Evolutionary conservation across 2,888 invertebrate genomes (phyloP), one percentile per base, ranked within the genome.

Genomic region (Dryococelus australis): DNA sequence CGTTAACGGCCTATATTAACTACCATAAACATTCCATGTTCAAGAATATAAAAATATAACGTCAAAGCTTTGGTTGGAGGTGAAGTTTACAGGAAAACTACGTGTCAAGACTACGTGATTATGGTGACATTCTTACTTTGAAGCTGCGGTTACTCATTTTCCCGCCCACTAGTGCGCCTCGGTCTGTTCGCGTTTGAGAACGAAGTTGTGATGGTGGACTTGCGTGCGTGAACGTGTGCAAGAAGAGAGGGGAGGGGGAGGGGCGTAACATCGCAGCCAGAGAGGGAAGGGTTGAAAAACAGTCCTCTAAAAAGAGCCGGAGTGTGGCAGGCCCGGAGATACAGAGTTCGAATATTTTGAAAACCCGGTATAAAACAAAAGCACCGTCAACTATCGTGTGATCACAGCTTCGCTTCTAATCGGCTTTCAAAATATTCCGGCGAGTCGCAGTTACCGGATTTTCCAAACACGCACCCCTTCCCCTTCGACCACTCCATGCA

Each of bases 321-420:
- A 24, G 20, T 6, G 65, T 65, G 20, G 65, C 65, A 24, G 16
- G 65, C 65, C 5, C n/a, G n/a, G 65, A 65, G 65, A 65, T 65
- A 65, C 65, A 65, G 65, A 65, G 65, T 83, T 43, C 35, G 83
- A 83, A 83, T 83, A 83, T 83, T 83, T 83, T 83, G 83, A 83
- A 83, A 83, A 83, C 83, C 83, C 65, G 24, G 83, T 35, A 83
- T 83, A 83, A 83, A 83, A 83, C 83, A 83, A 83, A 83, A 83
- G 83, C 83, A 35, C 83, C 43, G 83, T 43, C 83, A 83, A 83
- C 83, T 87, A 86, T 87, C 86, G 51, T 87, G 86, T 86, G 87
- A 87, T 87, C 87, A 87, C 87, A 86, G 86, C 86, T 84, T 79
- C 84, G 85, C 84, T 87, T 86, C 86, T 87, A 87, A 87, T 87